Evolutionary conservation across 2,797 vertebrate genomes (phyloP).

Genomic region (Sebastes minor): DNA sequence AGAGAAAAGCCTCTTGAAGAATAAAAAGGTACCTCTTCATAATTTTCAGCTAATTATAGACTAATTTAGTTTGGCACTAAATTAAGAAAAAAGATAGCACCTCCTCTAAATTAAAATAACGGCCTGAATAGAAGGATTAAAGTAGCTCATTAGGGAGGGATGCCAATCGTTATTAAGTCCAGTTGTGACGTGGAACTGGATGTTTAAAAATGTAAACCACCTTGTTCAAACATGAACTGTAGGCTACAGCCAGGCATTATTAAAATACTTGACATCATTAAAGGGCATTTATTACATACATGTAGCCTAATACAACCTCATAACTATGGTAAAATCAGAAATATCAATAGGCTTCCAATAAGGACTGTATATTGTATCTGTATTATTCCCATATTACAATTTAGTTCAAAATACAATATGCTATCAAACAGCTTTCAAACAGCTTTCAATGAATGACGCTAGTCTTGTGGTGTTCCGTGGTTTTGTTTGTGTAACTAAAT

Average conservation of each 20-base stretch:
- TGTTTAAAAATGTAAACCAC: neutral
- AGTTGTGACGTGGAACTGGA: neutral
- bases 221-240: neutral
- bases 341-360: neutral
- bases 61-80: neutral
- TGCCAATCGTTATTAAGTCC: neutral
- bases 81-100: neutral
- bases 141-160: neutral
- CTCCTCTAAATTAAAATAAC: neutral
- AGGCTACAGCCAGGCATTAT: neutral
- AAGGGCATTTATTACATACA: neutral
- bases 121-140: neutral
- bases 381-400: neutral
- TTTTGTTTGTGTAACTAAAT: no score
- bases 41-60: neutral
- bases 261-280: neutral
- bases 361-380: neutral
- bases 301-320: neutral
- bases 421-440: no score
- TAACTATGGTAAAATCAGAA: neutral
- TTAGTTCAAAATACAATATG: neutral
- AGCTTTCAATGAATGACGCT: neutral
- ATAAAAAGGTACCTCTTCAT: neutral
- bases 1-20: neutral
- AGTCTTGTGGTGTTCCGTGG: no score